Percentiles rank a stretch among this genome's conserved stretches.
Conservation (phyloP, 2,888 invertebrate genomes). For the Rhogogaster chlorosoma region DNA sequence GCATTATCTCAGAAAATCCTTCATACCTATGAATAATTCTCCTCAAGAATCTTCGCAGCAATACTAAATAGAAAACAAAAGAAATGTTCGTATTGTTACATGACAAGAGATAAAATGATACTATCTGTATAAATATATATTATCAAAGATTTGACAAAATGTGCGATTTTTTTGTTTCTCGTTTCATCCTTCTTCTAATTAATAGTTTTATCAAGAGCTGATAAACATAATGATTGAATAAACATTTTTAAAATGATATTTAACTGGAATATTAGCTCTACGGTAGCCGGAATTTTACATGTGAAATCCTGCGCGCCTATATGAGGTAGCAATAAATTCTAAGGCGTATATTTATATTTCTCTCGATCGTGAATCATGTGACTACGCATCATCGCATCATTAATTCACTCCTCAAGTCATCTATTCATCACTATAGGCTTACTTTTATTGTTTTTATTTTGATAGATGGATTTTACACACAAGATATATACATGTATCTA, state of each 20-base stretch:
- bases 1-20: not conserved
- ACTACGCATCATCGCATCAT: not conserved
- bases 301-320: not conserved
- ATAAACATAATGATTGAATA: not conserved
- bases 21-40: not conserved
- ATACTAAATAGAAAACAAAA: not conserved
- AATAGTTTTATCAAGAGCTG: not conserved
- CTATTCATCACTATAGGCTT: constrained; percentile 33
- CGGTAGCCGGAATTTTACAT: not conserved
- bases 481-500: constrained; percentile 65
- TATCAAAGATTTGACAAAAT: not conserved
- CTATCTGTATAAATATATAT: not conserved
- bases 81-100: not conserved
- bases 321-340: not conserved
- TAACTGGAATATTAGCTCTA: not conserved
- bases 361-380: not conserved
- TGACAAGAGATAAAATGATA: not conserved
- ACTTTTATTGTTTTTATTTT: constrained; percentile 74
- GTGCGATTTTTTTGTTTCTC: not conserved
- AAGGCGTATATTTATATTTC: constrained; percentile 1
- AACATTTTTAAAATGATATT: not conserved
- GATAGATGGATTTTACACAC: constrained; percentile 75
- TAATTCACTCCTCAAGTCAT: constrained; percentile 8
- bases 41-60: not conserved
- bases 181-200: not conserved